phyloP scores from a whole-genome alignment of 2,113 vertebrate genomes.

The Hymenochirus boettgeri region DNA sequence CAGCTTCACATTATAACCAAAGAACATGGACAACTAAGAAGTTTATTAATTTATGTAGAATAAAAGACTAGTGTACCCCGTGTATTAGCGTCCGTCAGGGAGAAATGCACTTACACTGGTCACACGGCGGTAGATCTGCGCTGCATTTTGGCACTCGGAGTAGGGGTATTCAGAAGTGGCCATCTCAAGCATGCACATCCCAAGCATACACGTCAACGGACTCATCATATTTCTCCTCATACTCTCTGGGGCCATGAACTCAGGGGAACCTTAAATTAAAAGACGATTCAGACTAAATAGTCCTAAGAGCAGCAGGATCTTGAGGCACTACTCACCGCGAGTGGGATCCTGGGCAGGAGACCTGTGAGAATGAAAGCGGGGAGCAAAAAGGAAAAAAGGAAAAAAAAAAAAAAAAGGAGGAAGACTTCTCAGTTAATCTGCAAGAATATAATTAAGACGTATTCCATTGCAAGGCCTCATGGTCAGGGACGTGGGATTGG shows the following conservation, averaged over 20 bases:
- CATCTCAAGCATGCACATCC: conserved; percentile 99
- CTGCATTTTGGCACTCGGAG: conserved; percentile 97
- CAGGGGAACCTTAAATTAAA: conserved; percentile 92
- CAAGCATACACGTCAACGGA: conserved; percentile 97
- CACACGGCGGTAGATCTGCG: conserved; percentile 97
- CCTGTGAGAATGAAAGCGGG: conserved; percentile 55
- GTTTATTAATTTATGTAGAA: too few relatives aligned
- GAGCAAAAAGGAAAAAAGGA: conserved; percentile 55
- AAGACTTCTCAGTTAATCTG: conserved; percentile 79
- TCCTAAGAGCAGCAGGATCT: conserved; percentile 76
- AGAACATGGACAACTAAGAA: too few relatives aligned
- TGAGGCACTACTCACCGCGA: conserved; percentile 67
- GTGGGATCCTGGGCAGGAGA: conserved; percentile 52
- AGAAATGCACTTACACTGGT: conserved; percentile 86
- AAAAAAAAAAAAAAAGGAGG: conserved; percentile 67
- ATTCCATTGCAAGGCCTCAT: conserved; percentile 83
- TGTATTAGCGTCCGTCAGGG: too few relatives aligned
- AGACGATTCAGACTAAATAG: conserved; percentile 86
- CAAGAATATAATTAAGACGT: conserved; percentile 64
- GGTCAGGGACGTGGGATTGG: conserved; percentile 8
- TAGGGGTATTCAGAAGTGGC: conserved; percentile 98
- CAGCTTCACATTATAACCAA: too few relatives aligned
- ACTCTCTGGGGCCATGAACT: conserved; percentile 99
- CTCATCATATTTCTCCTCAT: conserved; percentile 98
- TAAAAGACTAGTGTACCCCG: too few relatives aligned